A percentile compares a stretch with the other conserved stretches of the same genome.
These are phyloP conservation scores for Phyllostomus hastatus DNA, from an alignment of 2,113 vertebrate genomes.

Conservation along the genomic window DNA sequence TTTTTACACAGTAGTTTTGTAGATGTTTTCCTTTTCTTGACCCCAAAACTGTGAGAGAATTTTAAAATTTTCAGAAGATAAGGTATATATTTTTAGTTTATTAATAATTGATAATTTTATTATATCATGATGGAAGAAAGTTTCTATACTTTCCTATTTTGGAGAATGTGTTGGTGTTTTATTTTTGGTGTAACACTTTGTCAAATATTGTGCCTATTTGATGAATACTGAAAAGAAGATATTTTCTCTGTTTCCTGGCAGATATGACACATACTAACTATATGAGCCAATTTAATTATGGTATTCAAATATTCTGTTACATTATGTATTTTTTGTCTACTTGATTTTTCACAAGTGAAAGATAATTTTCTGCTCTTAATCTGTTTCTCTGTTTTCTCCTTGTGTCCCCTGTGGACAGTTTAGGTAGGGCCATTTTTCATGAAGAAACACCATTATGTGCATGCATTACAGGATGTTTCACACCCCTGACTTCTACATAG, in stretches of 20 bases:
- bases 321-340: not conserved
- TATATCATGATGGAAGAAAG: not conserved
- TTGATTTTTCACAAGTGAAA: not conserved
- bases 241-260: not conserved
- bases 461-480: not conserved
- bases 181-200: not conserved
- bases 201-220: not conserved
- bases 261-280: not conserved
- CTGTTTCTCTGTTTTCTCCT: not conserved
- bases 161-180: not conserved
- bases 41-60: not conserved
- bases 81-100: not conserved
- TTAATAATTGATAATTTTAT: constrained; percentile 28
- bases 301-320: not conserved
- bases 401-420: not conserved
- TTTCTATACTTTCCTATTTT: not conserved
- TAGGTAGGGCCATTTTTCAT: not conserved
- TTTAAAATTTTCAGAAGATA: not conserved
- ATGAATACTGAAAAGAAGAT: not conserved
- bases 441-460: not conserved
- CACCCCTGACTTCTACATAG: not conserved
- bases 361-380: not conserved
- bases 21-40: not conserved
- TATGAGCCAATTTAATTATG: not conserved
- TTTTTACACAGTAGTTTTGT: not conserved